phyloP scores from a whole-genome alignment of 35 echinoderm and acorn worm species.

The Ptychodera flava region DNA sequence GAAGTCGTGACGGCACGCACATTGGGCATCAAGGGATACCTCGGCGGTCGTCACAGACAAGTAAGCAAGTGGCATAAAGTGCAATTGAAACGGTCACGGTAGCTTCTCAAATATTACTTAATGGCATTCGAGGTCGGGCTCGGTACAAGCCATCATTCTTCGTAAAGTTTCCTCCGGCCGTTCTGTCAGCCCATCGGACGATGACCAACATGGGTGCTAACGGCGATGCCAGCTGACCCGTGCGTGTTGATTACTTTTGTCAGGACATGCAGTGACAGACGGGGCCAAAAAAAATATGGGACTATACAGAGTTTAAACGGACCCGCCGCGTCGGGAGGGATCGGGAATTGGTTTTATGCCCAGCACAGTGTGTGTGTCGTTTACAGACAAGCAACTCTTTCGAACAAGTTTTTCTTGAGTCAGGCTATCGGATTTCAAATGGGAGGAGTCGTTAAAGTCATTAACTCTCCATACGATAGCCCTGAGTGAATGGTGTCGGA shows the following conservation, averaged over 20 bases:
- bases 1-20: not conserved
- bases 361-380: not conserved
- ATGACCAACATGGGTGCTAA: not conserved
- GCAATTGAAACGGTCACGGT: not conserved
- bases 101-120: not conserved
- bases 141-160: not conserved
- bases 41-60: not conserved
- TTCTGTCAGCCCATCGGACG: not conserved
- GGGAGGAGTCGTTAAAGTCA: not conserved
- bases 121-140: not conserved
- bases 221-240: not conserved
- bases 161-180: not conserved
- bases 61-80: not conserved
- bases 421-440: not conserved
- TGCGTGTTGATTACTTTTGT: not conserved
- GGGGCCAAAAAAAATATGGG: no score
- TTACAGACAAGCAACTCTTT: not conserved
- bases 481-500: not conserved
- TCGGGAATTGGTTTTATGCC: not conserved
- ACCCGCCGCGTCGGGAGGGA: no score
- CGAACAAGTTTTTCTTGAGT: not conserved
- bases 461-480: not conserved
- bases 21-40: not conserved
- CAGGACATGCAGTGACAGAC: not conserved
- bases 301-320: no score